Evolutionary conservation across 2,113 vertebrate genomes (phyloP), one percentile per base, ranked within the genome.

Genomic region (Elgaria multicarinata): DNA sequence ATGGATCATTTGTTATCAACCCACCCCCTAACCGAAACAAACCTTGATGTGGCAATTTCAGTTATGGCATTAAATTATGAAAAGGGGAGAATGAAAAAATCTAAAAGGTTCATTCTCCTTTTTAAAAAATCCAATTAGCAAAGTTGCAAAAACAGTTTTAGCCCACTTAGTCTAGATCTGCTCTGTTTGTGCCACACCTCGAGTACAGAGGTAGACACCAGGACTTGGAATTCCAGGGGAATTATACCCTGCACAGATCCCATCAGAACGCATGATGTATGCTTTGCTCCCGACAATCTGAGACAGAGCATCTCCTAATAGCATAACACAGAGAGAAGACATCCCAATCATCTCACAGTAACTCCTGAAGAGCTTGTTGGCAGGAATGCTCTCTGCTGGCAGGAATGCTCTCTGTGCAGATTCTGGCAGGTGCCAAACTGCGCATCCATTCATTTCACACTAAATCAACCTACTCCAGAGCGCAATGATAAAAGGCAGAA

Each of bases 51-150:
- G 33, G 4, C 20, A 62, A 24, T 71, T 69, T 13, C 8, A 58
- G 44, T 55, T 74, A n/a, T 62, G 26, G 28, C 39, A 72, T 42
- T 7, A 28, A 39, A 66, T 9, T 42, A 83, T 28, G 36, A 58
- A 62, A 76, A 62, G 42, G 31, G 28, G 22, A 50, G 10, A 78
- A 8, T 62, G 72, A 42, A 55, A 62, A 58, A 14, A 9, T 3
- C 14, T 44, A 12, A 86, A 50, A 10, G 77, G 13, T 20, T 76
- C 90, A 64, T 79, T 86, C 76, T 91, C 83, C 69, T 92, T 80
- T 77, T 76, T 36, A 26, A 67, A 84, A 76, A 26, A 46, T 28
- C 22, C 1, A 18, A 66, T n/a, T 13, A 6, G 28, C n/a, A 64
- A 9, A 66, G 36, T 46, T 39, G 69, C 39, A 85, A 50, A 53